These are phyloP conservation scores for Galaxea fascicularis DNA, from an alignment of 92 coral and sea anemone genomes.

Conservation along the genomic window DNA sequence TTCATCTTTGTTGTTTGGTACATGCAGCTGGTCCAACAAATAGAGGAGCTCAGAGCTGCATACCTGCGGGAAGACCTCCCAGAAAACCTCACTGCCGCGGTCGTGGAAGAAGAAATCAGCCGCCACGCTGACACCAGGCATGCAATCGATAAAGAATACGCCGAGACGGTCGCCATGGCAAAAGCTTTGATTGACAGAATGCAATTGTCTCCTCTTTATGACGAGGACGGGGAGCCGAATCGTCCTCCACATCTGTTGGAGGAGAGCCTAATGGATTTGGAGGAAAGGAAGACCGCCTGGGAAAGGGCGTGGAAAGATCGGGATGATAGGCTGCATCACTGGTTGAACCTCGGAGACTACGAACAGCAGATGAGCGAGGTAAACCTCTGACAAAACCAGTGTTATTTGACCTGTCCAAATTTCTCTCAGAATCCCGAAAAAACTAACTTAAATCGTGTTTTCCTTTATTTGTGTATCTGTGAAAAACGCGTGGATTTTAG, in stretches of 20 bases:
- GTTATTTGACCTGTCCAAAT: neutral
- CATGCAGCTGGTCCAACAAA: constrained; percentile 68
- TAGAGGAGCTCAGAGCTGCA: constrained; percentile 66
- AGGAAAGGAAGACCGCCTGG: constrained; percentile 76
- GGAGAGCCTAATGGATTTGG: constrained; percentile 78
- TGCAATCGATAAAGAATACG: constrained; percentile 79
- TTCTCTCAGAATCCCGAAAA: neutral
- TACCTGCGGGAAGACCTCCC: constrained; percentile 78
- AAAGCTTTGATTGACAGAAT: constrained; percentile 88
- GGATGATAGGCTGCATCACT: constrained; percentile 70
- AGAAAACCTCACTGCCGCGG: constrained; percentile 54
- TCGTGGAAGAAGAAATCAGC: constrained; percentile 69
- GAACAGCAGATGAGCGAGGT: constrained; percentile 73
- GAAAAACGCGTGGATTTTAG: too few relatives aligned
- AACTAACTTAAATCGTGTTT: too few relatives aligned
- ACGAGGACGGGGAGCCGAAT: constrained; percentile 59
- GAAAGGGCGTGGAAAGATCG: constrained; percentile 91
- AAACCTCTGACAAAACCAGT: neutral
- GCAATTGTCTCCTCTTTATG: constrained; percentile 71
- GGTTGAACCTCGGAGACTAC: constrained; percentile 80
- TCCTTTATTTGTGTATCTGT: too few relatives aligned
- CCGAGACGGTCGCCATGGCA: constrained; percentile 92
- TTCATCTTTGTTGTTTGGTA: neutral
- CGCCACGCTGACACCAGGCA: constrained; percentile 85
- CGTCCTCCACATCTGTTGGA: constrained; percentile 84